phyloP scores from a whole-genome alignment of 2,888 invertebrate species.

The Trichogramma dendrolimi region DNA sequence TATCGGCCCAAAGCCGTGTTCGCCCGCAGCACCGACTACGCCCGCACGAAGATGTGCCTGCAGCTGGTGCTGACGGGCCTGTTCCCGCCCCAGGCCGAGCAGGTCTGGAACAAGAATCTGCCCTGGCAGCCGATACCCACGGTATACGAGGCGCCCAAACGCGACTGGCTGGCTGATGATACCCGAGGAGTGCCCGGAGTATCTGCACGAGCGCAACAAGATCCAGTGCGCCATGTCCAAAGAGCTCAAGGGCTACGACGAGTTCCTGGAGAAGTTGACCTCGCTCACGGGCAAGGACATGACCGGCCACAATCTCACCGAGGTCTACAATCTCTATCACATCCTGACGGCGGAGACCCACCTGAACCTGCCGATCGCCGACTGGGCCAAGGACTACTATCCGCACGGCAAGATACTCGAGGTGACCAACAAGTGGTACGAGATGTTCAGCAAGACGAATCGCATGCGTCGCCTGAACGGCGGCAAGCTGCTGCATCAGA shows the following conservation, averaged over 20 bases:
- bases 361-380: constrained; percentile 56
- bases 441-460: constrained; percentile 57
- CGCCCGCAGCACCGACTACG: constrained; percentile 64
- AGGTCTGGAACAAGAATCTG: constrained; percentile 58
- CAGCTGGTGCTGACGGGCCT: constrained; percentile 65
- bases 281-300: constrained; percentile 34
- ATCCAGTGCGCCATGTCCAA: constrained; percentile 29
- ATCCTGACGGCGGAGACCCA: constrained; percentile 52
- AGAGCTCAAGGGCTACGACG: constrained; percentile 25
- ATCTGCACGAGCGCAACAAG: constrained; percentile 29
- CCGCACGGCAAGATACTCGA: constrained; percentile 56
- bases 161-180: constrained; percentile 34
- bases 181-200: constrained; percentile 33
- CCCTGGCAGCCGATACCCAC: constrained; percentile 64
- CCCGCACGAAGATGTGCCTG: constrained; percentile 71
- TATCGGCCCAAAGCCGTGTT: constrained; percentile 48
- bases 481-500: constrained; percentile 44
- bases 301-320: constrained; percentile 17
- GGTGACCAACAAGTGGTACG: constrained; percentile 55
- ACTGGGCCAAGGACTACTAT: constrained; percentile 57
- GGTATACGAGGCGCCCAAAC: constrained; percentile 3
- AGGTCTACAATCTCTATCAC: constrained; percentile 38
- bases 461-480: constrained; percentile 56
- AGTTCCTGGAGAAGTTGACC: constrained; percentile 32
- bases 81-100: constrained; percentile 59